These are phyloP conservation scores for Buceros bicornis DNA, from an alignment of 2,797 vertebrate species.

Conservation along the genomic window DNA sequence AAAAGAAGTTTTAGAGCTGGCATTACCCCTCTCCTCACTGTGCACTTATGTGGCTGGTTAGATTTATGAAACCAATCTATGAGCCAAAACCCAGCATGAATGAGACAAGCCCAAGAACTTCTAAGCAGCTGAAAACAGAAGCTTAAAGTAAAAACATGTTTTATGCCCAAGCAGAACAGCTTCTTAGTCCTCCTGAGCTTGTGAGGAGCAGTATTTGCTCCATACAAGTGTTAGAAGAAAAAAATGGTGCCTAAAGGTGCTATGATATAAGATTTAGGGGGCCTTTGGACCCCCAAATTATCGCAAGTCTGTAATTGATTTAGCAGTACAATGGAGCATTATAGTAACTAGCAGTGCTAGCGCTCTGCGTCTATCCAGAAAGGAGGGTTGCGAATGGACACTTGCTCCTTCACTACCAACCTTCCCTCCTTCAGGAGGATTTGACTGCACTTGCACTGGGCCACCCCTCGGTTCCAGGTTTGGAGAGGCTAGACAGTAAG, in stretches of 20 bases:
- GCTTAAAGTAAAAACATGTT: not conserved
- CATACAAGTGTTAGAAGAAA: not conserved
- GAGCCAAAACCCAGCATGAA: slow-evolving; percentile 23
- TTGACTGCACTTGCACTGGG: not conserved
- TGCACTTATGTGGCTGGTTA: not conserved
- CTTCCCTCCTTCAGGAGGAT: not conserved
- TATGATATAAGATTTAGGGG: not conserved
- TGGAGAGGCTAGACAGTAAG: not conserved
- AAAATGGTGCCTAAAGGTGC: not conserved
- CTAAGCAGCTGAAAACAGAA: not conserved
- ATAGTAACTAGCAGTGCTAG: not conserved
- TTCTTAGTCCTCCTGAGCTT: not conserved
- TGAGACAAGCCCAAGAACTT: not conserved
- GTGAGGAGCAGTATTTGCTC: not conserved
- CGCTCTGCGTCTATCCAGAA: not conserved
- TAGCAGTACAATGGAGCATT: not conserved
- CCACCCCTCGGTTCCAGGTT: not conserved
- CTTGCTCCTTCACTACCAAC: not conserved
- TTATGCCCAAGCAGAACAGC: not conserved
- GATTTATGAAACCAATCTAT: not conserved
- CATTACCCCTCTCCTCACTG: not conserved
- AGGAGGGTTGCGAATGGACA: not conserved
- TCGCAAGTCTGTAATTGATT: accelerated
- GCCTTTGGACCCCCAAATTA: not conserved
- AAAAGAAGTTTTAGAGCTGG: not conserved